A percentile compares a stretch with the other conserved stretches of the same genome.
These are phyloP conservation scores for Camponotus fellah DNA, from an alignment of 2,888 invertebrate genomes.

Conservation along the genomic window DNA sequence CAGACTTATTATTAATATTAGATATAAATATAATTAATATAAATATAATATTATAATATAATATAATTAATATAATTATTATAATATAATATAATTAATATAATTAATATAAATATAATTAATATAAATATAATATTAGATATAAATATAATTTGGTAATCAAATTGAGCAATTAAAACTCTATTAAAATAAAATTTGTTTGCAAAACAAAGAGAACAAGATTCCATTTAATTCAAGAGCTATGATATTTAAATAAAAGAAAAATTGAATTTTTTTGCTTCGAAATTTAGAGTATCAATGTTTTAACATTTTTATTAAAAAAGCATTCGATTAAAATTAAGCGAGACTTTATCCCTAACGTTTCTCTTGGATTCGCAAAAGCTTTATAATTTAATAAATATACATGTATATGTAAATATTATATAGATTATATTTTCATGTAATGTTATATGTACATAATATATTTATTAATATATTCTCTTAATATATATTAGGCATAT, in stretches of 20 bases:
- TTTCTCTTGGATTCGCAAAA: not conserved
- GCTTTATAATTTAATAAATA: not conserved
- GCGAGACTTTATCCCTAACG: not conserved
- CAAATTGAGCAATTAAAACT: not conserved
- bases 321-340: not conserved
- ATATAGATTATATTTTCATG: no score
- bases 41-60: no score
- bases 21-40: no score
- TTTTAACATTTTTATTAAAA: not conserved
- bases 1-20: not conserved
- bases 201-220: not conserved
- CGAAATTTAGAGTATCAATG: not conserved
- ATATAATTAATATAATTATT: no score
- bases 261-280: not conserved
- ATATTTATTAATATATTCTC: not conserved
- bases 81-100: no score
- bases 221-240: not conserved
- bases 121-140: no score
- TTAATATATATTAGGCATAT: slow-evolving; percentile 59
- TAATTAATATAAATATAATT: no score
- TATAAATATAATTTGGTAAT: not conserved
- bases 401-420: no score
- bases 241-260: not conserved
- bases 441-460: no score
- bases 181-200: not conserved